Percentiles rank a stretch among this genome's conserved stretches.
These are phyloP conservation scores for Callithrix jacchus DNA, from an alignment of 2,113 vertebrate species.

Conservation along the genomic window DNA sequence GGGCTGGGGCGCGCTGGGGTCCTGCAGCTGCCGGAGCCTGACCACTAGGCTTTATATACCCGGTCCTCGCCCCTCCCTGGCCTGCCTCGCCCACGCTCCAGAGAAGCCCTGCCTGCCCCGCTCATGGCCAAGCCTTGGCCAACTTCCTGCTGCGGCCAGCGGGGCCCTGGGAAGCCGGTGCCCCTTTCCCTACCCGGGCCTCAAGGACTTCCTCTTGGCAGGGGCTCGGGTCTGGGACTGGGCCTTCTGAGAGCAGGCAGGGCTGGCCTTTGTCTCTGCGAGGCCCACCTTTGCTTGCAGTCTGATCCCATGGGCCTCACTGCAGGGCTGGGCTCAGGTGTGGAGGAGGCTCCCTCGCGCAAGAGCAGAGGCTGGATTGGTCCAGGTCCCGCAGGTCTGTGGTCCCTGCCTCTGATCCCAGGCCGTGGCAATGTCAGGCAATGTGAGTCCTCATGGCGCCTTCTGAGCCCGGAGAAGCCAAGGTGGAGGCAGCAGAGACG, in stretches of 20 bases:
- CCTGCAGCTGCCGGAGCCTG: too few relatives aligned
- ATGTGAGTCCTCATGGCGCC: neutral
- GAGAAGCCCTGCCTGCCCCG: conserved; percentile 52
- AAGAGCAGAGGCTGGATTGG: too few relatives aligned
- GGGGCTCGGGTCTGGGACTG: neutral
- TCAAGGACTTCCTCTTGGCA: conserved; percentile 69
- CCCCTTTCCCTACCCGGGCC: neutral
- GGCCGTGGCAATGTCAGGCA: neutral
- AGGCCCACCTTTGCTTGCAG: neutral
- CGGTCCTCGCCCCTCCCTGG: neutral
- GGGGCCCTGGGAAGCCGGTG: neutral
- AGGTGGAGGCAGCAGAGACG: neutral
- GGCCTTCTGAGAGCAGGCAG: neutral
- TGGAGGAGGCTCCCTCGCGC: neutral
- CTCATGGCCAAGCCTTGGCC: neutral
- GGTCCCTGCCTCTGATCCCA: neutral
- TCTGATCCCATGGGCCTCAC: neutral
- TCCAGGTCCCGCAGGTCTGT: neutral
- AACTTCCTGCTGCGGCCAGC: conserved; percentile 44
- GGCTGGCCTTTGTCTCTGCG: neutral
- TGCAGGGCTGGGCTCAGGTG: too few relatives aligned
- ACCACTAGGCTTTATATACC: conserved; percentile 29
- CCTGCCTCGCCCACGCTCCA: neutral
- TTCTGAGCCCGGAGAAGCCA: neutral
- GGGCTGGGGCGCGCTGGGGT: too few relatives aligned